These are phyloP conservation scores for Tetheella fluctuosa DNA, from an alignment of 2,888 invertebrate genomes.

Conservation along the genomic window DNA sequence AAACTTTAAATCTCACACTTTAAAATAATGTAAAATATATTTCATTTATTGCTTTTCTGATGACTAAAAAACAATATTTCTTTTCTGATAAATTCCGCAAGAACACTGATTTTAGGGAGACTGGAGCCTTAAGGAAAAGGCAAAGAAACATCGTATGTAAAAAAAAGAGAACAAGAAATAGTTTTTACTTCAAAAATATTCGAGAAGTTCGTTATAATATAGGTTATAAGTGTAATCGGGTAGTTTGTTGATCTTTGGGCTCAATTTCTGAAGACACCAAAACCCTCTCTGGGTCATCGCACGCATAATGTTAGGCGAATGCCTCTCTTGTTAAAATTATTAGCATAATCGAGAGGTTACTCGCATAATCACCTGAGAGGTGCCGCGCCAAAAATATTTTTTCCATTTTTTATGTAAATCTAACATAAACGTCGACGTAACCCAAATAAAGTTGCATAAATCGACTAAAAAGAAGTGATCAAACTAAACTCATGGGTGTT, in stretches of 20 bases:
- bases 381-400: background rate
- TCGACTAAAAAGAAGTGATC: background rate
- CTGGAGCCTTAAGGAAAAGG: too few species aligned
- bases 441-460: constrained; percentile 8
- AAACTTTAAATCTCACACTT: too few species aligned
- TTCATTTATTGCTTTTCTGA: too few species aligned
- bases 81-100: too few species aligned
- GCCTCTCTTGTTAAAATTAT: constrained; percentile 8
- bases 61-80: too few species aligned
- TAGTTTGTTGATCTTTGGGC: constrained; percentile 5
- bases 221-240: background rate
- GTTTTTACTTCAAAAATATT: background rate
- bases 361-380: constrained; percentile 10
- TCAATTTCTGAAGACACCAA: background rate
- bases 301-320: constrained; percentile 10
- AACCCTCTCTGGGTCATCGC: constrained; percentile 12
- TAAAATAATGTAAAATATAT: too few species aligned
- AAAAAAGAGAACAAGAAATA: background rate
- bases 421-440: constrained; percentile 7
- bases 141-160: background rate
- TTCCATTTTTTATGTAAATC: constrained; percentile 8
- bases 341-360: constrained; percentile 11
- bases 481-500: constrained; percentile 7
- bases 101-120: too few species aligned
- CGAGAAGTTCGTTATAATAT: background rate